Percentiles rank a stretch among this genome's conserved stretches.
Conservation (phyloP, 2,797 vertebrate genomes). For the Centropyge bicolor region DNA sequence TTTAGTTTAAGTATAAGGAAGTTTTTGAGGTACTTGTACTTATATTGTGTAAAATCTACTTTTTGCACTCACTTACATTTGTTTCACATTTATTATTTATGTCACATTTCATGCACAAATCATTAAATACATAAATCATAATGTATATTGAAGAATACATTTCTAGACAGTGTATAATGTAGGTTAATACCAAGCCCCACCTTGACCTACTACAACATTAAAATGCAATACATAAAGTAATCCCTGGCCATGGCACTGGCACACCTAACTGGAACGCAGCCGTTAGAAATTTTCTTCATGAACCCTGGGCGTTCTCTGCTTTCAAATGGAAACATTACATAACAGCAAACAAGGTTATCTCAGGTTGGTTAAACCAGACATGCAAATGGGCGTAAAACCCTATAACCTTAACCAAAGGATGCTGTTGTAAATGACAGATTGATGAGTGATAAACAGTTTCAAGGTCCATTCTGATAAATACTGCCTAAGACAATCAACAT, state of each 20-base stretch:
- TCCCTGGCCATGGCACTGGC: background rate
- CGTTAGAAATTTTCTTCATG: background rate
- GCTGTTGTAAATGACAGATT: background rate
- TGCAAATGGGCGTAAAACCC: background rate
- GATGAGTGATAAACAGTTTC: background rate
- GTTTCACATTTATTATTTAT: background rate
- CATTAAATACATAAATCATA: background rate
- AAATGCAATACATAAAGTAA: background rate
- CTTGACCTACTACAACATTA: background rate
- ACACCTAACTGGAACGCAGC: background rate
- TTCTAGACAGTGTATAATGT: too few relatives aligned
- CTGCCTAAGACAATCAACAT: background rate
- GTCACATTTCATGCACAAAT: background rate
- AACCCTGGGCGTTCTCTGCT: background rate
- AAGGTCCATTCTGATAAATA: constrained; percentile 13
- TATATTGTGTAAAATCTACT: background rate
- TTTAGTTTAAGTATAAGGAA: too few relatives aligned
- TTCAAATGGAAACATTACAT: background rate
- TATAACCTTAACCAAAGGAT: background rate
- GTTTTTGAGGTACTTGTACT: background rate
- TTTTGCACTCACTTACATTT: too few relatives aligned
- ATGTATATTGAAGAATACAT: background rate
- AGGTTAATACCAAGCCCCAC: background rate
- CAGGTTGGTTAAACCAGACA: background rate
- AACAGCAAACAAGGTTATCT: background rate